Evolutionary conservation across 2,113 vertebrate species (phyloP).

Genomic region (Rhegmatorhina hoffmannsi): DNA sequence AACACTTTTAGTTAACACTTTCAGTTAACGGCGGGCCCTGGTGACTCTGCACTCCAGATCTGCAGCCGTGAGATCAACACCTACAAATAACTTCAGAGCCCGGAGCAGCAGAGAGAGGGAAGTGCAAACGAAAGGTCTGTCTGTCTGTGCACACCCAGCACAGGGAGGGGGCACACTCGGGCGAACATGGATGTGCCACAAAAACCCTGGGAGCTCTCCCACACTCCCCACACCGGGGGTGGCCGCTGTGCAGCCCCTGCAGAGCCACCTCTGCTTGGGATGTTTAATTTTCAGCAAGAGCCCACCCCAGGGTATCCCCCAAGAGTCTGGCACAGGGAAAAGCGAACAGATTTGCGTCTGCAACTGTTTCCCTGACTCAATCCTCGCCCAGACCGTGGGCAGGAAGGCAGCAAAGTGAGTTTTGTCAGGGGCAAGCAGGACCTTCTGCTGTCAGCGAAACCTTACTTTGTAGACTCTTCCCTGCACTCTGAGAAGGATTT

Average conservation of each 20-base stretch:
- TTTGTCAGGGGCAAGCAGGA: not conserved
- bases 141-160: not conserved
- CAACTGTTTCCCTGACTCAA: not conserved
- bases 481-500: not conserved
- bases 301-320: not conserved
- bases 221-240: not conserved
- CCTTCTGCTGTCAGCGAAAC: not conserved
- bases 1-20: no score
- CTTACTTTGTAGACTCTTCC: accelerated
- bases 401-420: not conserved
- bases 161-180: not conserved
- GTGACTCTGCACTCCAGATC: not conserved
- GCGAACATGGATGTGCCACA: accelerated
- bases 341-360: not conserved
- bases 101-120: not conserved
- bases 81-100: not conserved
- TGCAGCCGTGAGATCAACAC: not conserved
- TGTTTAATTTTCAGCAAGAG: not conserved
- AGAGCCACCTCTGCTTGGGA: not conserved
- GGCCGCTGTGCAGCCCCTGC: accelerated
- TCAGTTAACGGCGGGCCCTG: not conserved
- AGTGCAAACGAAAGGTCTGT: not conserved
- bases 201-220: not conserved
- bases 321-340: not conserved
- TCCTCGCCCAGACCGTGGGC: not conserved